Evolutionary conservation across 2,113 vertebrate genomes (phyloP).

Genomic region (Entomyzon cyanotis): DNA sequence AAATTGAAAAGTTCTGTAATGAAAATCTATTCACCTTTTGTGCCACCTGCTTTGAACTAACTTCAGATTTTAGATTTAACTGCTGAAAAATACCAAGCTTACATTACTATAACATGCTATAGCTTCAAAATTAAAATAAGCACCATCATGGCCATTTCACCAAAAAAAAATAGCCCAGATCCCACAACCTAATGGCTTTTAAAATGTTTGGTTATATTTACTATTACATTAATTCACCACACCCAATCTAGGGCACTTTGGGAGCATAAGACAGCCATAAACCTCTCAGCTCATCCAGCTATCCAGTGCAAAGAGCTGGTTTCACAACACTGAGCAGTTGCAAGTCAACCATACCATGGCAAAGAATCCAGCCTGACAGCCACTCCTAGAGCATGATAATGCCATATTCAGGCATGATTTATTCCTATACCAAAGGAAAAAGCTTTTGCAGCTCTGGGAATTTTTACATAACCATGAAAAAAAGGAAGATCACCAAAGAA

Average conservation of each 20-base stretch:
- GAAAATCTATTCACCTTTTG: neutral
- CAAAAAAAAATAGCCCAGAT: neutral
- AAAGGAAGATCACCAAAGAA: neutral
- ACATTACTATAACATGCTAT: too few relatives aligned
- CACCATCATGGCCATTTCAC: rapidly evolving
- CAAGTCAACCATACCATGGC: neutral
- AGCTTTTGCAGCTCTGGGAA: neutral
- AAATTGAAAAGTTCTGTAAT: neutral
- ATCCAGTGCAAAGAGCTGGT: neutral
- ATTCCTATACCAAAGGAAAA: neutral
- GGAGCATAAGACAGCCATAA: neutral
- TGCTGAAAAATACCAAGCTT: neutral
- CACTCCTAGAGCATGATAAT: neutral
- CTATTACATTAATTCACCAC: neutral
- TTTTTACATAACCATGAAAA: neutral
- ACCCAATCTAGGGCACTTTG: neutral
- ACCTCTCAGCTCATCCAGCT: neutral
- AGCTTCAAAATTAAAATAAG: neutral
- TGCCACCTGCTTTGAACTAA: neutral
- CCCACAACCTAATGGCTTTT: neutral
- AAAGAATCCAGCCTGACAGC: neutral
- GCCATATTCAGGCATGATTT: rapidly evolving
- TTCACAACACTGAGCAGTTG: neutral
- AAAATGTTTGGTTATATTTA: neutral
- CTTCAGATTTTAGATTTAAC: neutral